Evolutionary conservation across 2,888 invertebrate species (phyloP).

Genomic region (Myopa testacea): DNA sequence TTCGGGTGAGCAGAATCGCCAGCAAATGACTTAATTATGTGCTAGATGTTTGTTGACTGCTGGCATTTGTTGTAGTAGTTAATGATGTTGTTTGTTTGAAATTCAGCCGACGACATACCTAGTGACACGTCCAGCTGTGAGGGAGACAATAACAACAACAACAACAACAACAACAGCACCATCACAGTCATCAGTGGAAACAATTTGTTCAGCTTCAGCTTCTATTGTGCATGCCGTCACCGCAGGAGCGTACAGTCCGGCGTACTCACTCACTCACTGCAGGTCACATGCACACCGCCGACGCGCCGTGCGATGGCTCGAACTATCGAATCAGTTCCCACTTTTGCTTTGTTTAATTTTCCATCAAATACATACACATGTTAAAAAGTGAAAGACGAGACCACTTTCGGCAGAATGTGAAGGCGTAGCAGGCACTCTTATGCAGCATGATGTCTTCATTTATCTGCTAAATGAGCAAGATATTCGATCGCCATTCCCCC

Average conservation of each 20-base stretch:
- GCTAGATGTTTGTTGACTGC: conserved; percentile 39
- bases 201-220: conserved; percentile 30
- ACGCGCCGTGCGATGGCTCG: neutral
- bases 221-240: conserved; percentile 45
- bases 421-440: conserved; percentile 37
- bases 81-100: conserved; percentile 55
- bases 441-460: conserved; percentile 37
- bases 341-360: conserved; percentile 38
- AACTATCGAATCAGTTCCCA: conserved; percentile 28
- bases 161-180: neutral
- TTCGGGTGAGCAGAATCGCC: conserved; percentile 30
- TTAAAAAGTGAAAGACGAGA: conserved; percentile 57
- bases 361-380: conserved; percentile 34
- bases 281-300: neutral
- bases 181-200: conserved; percentile 2
- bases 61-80: conserved; percentile 50
- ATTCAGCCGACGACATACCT: conserved; percentile 54
- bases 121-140: conserved; percentile 67
- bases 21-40: conserved; percentile 63
- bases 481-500: conserved; percentile 30
- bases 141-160: conserved; percentile 43
- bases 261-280: neutral
- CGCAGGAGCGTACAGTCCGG: conserved; percentile 51
- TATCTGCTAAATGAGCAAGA: conserved; percentile 35
- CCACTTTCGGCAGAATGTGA: conserved; percentile 44